A percentile compares a stretch with the other conserved stretches of the same genome.
These are phyloP conservation scores for Nomada fabriciana DNA, from an alignment of 2,888 invertebrate genomes.

Conservation along the genomic window DNA sequence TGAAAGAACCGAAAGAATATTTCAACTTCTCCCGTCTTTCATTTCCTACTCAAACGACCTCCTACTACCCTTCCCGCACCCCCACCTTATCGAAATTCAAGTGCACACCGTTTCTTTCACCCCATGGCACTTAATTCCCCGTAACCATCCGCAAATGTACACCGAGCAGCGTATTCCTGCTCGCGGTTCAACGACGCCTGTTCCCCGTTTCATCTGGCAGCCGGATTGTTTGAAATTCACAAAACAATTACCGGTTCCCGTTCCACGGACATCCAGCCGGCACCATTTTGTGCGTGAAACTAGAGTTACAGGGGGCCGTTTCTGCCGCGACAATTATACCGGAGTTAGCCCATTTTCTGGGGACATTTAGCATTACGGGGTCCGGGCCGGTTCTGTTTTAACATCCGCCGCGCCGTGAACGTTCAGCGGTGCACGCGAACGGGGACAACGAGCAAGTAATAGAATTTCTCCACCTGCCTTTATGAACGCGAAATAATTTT, in stretches of 20 bases:
- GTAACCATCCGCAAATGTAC: background rate
- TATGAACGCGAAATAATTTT: slow-evolving; percentile 10
- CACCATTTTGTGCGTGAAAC: slow-evolving; percentile 36
- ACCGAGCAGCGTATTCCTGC: background rate
- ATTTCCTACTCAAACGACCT: no score
- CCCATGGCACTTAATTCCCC: background rate
- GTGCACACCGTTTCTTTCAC: background rate
- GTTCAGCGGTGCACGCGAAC: background rate
- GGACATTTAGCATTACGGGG: slow-evolving; percentile 26
- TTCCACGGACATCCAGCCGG: background rate
- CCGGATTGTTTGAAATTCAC: slow-evolving; percentile 24
- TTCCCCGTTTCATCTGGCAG: background rate
- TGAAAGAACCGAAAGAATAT: no score
- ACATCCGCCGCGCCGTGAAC: background rate
- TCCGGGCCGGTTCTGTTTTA: slow-evolving; percentile 11
- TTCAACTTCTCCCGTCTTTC: background rate
- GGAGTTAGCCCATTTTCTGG: slow-evolving; percentile 44
- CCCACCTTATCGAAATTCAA: background rate
- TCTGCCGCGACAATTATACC: slow-evolving; percentile 38
- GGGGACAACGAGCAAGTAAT: slow-evolving; percentile 30
- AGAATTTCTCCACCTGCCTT: background rate
- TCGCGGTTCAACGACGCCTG: slow-evolving; percentile 4
- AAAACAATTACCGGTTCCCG: slow-evolving; percentile 31
- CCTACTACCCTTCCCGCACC: background rate
- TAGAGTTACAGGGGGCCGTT: slow-evolving; percentile 9